phyloP scores from a whole-genome alignment of 2,797 vertebrate species.

The Chaetophractus vellerosus region DNA sequence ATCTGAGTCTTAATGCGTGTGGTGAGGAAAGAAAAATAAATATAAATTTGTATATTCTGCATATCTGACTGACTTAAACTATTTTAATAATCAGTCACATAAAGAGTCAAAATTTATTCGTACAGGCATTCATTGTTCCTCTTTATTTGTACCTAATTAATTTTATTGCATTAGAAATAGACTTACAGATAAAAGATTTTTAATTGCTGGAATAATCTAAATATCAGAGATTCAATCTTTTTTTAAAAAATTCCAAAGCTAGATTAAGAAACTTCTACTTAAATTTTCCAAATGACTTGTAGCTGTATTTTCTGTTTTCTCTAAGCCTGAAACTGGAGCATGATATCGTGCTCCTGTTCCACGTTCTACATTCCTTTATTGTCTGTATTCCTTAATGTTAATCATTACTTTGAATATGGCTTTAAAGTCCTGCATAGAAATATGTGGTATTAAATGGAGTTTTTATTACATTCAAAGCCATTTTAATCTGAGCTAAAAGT shows the following conservation, averaged over 20 bases:
- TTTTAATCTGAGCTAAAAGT: constrained; percentile 57
- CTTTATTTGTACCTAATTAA: constrained; percentile 24
- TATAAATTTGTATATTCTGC: not conserved
- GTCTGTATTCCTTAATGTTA: not conserved
- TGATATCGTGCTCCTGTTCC: not conserved
- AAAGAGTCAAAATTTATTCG: not conserved
- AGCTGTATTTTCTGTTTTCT: constrained; percentile 13
- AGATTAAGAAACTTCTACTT: not conserved
- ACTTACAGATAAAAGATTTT: not conserved
- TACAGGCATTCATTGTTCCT: not conserved
- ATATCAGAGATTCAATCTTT: constrained; percentile 37
- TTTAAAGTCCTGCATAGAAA: constrained; percentile 72
- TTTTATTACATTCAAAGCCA: constrained; percentile 67
- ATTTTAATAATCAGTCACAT: constrained; percentile 13
- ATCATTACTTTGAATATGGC: constrained; percentile 32
- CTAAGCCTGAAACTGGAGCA: not conserved
- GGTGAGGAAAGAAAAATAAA: constrained; percentile 15
- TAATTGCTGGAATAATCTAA: not conserved
- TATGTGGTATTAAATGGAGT: not conserved
- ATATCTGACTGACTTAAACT: not conserved
- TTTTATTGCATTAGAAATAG: not conserved
- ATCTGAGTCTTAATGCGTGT: not conserved
- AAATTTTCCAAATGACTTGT: constrained; percentile 23
- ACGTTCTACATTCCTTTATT: constrained; percentile 24
- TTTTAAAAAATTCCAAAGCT: not conserved